Conservation (phyloP, 2,888 invertebrate genomes). For the Heliconius erato region DNA sequence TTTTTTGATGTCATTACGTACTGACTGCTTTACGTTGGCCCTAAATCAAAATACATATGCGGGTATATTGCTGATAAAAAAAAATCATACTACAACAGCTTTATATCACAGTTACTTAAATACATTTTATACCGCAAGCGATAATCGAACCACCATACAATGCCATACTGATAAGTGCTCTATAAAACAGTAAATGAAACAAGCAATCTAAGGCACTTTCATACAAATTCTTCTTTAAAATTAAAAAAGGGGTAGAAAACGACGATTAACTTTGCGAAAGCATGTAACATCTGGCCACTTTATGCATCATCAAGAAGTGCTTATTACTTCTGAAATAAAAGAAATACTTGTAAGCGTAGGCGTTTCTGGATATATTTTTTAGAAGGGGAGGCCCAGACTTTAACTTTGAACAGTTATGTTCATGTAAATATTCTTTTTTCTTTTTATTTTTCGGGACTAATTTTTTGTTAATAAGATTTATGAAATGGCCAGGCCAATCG, state of each 20-base stretch:
- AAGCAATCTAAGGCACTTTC: conserved; percentile 8
- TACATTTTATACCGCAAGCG: neutral
- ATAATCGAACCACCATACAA: neutral
- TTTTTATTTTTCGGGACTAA: too few species aligned
- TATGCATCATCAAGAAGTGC: neutral
- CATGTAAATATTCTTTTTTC: too few species aligned
- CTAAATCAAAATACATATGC: neutral
- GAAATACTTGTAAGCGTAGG: neutral
- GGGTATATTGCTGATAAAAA: neutral
- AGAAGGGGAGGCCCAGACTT: too few species aligned
- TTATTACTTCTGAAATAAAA: neutral
- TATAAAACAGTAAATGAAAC: conserved; percentile 13
- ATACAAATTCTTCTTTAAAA: conserved; percentile 32
- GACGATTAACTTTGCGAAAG: conserved; percentile 37
- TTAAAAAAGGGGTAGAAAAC: conserved; percentile 28
- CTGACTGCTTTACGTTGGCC: neutral
- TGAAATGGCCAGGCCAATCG: too few species aligned
- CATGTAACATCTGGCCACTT: conserved; percentile 40
- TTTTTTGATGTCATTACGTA: too few species aligned
- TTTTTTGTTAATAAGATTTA: too few species aligned
- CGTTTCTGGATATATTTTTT: neutral
- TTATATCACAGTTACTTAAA: neutral
- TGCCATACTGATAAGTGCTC: neutral
- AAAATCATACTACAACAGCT: neutral
- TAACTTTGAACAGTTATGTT: too few species aligned